These are phyloP conservation scores for Periparus ater DNA, from an alignment of 2,797 vertebrate genomes.

Conservation along the genomic window DNA sequence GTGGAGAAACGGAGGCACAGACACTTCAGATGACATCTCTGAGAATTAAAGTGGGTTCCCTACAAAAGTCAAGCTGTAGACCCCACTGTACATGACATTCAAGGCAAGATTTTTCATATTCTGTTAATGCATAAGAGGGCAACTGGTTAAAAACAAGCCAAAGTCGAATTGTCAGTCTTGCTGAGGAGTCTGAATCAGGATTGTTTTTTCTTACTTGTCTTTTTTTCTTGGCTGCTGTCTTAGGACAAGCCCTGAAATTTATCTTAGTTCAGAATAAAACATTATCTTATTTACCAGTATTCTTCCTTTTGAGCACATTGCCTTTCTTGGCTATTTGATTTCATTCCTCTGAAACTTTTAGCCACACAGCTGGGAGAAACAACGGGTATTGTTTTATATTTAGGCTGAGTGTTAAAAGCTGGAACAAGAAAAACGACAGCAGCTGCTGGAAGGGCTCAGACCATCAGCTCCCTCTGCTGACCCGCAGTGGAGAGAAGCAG, in stretches of 20 bases:
- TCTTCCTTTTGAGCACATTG: background rate
- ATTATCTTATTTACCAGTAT: background rate
- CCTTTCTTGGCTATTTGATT: constrained; percentile 26
- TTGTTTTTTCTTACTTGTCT: background rate
- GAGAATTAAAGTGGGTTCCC: background rate
- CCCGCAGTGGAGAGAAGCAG: background rate
- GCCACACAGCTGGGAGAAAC: background rate
- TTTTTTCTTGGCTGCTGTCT: background rate
- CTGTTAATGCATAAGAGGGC: background rate
- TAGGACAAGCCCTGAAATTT: background rate
- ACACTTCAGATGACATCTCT: background rate
- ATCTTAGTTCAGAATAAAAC: constrained; percentile 2
- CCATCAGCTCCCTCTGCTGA: constrained; percentile 62
- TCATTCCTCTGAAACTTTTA: background rate
- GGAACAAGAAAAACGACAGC: background rate
- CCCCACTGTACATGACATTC: rapidly evolving
- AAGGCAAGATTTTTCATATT: background rate
- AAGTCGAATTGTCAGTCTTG: rapidly evolving
- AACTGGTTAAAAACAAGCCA: background rate
- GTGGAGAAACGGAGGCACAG: background rate
- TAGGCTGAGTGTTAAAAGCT: background rate
- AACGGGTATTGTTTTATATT: constrained; percentile 34
- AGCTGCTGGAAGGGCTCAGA: constrained; percentile 31
- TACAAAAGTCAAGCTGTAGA: background rate
- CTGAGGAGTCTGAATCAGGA: background rate